Percentiles rank a stretch among this genome's conserved stretches.
phyloP scores from a whole-genome alignment of 2,113 vertebrate species.

The Ranitomeya imitator region DNA sequence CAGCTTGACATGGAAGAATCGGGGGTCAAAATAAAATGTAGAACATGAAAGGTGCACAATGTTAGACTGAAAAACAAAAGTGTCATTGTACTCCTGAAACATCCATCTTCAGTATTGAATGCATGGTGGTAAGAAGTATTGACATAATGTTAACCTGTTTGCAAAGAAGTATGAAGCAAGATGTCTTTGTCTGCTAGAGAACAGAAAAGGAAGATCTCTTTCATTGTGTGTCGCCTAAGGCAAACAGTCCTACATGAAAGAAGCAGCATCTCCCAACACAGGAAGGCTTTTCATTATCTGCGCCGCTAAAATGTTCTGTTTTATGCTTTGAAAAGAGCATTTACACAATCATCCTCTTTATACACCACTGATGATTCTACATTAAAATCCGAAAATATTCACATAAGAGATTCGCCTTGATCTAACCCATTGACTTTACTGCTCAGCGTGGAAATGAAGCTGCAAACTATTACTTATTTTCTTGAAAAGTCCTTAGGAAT shows the following conservation, averaged over 20 bases:
- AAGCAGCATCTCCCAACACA: constrained; percentile 30
- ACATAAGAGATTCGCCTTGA: constrained; percentile 27
- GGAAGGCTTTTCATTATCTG: constrained; percentile 55
- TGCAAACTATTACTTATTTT: constrained; percentile 34
- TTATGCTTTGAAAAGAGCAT: constrained; percentile 45
- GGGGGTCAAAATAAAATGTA: neutral
- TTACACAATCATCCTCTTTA: constrained; percentile 38
- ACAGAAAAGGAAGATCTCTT: constrained; percentile 23
- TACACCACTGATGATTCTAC: constrained; percentile 43
- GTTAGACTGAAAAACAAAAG: neutral
- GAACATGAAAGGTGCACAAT: neutral
- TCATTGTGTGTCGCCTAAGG: constrained; percentile 39
- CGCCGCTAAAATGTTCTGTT: constrained; percentile 24
- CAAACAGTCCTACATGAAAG: constrained; percentile 48
- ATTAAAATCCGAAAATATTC: constrained; percentile 53
- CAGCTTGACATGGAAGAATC: no score
- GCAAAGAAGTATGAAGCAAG: constrained; percentile 39
- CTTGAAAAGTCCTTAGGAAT: constrained; percentile 34
- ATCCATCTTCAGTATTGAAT: constrained; percentile 31
- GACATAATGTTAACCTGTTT: constrained; percentile 52
- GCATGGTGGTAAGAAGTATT: constrained; percentile 34
- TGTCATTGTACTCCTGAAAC: neutral
- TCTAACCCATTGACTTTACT: constrained; percentile 41
- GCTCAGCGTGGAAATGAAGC: constrained; percentile 36
- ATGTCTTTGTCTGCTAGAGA: constrained; percentile 43